phyloP scores from a whole-genome alignment of 2,797 vertebrate genomes.

The Alauda arvensis region DNA sequence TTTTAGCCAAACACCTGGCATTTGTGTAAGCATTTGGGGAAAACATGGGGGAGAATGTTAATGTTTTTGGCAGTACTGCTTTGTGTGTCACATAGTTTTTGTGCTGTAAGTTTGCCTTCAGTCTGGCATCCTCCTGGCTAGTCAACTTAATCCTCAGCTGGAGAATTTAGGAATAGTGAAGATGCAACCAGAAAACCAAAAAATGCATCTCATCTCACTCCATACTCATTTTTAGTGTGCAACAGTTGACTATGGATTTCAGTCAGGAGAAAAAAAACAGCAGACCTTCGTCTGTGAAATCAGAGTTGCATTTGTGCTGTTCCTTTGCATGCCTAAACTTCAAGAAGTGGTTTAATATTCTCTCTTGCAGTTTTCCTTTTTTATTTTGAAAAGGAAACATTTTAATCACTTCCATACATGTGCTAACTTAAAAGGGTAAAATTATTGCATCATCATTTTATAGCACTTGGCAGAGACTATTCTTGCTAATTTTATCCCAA shows the following conservation, averaged over 20 bases:
- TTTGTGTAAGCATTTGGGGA: not conserved
- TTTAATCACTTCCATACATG: slow-evolving; percentile 51
- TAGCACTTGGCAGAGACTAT: slow-evolving; percentile 45
- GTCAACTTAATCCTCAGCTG: not conserved
- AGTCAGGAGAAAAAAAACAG: not conserved
- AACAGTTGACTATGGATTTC: not conserved
- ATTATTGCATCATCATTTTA: slow-evolving; percentile 58
- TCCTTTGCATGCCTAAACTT: slow-evolving; percentile 17
- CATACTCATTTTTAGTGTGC: not conserved
- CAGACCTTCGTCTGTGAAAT: not conserved
- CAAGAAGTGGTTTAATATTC: not conserved
- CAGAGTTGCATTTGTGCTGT: not conserved
- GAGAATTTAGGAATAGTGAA: not conserved
- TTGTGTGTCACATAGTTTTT: not conserved
- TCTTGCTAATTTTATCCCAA: slow-evolving; percentile 45
- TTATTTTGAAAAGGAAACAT: slow-evolving; percentile 12
- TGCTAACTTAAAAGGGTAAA: slow-evolving; percentile 52
- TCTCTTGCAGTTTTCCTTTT: not conserved
- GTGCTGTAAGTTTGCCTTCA: not conserved
- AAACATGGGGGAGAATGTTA: not conserved
- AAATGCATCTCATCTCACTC: not conserved
- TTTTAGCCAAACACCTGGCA: not conserved
- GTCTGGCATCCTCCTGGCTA: not conserved
- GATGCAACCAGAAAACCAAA: not conserved
- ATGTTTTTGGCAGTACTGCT: not conserved